Evolutionary conservation across 1,140 invertebrate genomes (phyloP).

Genomic region (Drosophila bifasciata): DNA sequence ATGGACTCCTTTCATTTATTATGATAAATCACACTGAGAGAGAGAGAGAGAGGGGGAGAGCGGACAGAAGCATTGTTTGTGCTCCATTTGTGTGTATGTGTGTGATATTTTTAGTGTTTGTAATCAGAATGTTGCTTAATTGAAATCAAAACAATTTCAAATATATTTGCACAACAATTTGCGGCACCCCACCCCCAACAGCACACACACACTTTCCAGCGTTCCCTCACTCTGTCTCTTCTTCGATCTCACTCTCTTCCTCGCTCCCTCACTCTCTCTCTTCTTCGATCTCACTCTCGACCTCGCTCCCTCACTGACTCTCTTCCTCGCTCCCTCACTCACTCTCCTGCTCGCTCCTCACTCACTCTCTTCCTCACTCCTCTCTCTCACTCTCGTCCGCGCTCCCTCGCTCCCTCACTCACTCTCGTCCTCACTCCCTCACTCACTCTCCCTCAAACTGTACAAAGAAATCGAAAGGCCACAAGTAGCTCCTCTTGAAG

Average conservation of each 20-base stretch:
- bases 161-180: conserved; percentile 69
- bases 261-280: too few species aligned
- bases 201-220: neutral
- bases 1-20: conserved; percentile 64
- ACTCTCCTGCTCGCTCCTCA: too few species aligned
- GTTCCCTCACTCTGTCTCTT: neutral
- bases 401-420: too few species aligned
- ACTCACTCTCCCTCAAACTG: conserved; percentile 1
- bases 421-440: too few species aligned
- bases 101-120: conserved; percentile 80
- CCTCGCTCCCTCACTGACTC: too few species aligned
- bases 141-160: conserved; percentile 70
- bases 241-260: too few species aligned
- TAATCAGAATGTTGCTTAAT: conserved; percentile 65
- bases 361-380: too few species aligned
- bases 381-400: conserved; percentile 11
- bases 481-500: conserved; percentile 35
- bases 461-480: conserved; percentile 16
- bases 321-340: neutral
- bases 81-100: conserved; percentile 1
- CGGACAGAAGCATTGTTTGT: too few species aligned
- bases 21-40: conserved; percentile 71
- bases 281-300: too few species aligned
- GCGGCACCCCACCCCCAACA: neutral
- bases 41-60: neutral